Evolutionary conservation across 2,888 invertebrate genomes (phyloP), one percentile per base, ranked within the genome.

Genomic region (Aporophyla nigra): DNA sequence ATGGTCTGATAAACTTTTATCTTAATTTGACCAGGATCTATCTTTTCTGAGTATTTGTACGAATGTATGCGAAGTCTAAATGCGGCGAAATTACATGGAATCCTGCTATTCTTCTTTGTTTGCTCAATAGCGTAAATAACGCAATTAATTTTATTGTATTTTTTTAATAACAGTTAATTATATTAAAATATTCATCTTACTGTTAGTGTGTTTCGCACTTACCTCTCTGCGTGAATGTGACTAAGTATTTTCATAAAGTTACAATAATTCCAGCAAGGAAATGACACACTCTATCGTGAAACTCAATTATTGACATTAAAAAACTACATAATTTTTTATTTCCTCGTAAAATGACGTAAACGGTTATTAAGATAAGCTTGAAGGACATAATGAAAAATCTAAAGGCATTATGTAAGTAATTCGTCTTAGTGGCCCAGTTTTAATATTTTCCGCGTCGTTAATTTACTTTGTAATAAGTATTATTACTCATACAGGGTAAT

Each of bases 381-480:
- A 82, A 85, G 78, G 83, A 83, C 82, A 73, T 58, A 56, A 81
- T 85, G 72, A 88, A 84, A 83, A 85, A 84, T 83, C 67, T 84
- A 71, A 73, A 79, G 56, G 24, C 62, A 71, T 85, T 82, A 77
- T 70, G 62, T 74, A 75, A 65, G 72, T 81, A 83, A 87, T 90
- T 82, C 78, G 77, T 90, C 83, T 84, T 85, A 59, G 58, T 76
- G 82, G 69, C 88, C 85, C 51, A 86, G 68, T 84, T 87, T 73
- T 65, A 63, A 78, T 82, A 68, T 82, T 80, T 86, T 76, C 84
- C 76, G 79, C 84, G 86, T 87, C 80, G 76, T 80, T 87, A 77
- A 84, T 82, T 86, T 83, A 75, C 85, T 16, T 85, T 79, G 66
- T 83, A 84, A 82, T 82, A 40, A 77, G 83, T 79, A 74, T 84